Conservation (phyloP, 2,888 invertebrate genomes). For the Deilephila porcellus region DNA sequence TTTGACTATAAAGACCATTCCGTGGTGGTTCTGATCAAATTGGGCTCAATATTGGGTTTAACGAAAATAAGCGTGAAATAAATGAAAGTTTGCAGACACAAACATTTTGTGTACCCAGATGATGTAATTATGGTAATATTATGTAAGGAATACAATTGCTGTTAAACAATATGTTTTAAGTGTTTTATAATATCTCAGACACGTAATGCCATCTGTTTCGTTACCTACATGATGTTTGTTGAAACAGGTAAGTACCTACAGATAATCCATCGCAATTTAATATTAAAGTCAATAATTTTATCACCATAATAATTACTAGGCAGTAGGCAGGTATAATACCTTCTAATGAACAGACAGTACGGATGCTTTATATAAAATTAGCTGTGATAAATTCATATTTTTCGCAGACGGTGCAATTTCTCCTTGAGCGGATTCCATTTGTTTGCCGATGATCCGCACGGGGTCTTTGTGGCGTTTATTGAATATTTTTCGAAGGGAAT, state of each 20-base stretch:
- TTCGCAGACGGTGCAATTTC: constrained; percentile 60
- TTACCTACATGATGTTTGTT: background rate
- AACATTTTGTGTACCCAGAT: too few species aligned
- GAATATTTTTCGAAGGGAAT: constrained; percentile 79
- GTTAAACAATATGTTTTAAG: too few species aligned
- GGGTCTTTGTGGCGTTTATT: constrained; percentile 70
- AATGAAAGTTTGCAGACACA: background rate
- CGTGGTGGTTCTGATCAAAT: constrained; percentile 1
- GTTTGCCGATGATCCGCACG: constrained; percentile 61
- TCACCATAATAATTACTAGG: background rate
- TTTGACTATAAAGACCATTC: constrained; percentile 9
- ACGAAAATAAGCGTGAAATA: background rate
- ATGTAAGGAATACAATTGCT: too few species aligned
- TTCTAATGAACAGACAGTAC: background rate
- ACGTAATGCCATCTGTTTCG: background rate
- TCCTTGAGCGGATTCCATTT: constrained; percentile 58
- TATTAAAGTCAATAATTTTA: background rate
- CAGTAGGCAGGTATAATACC: background rate
- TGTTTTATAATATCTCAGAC: too few species aligned
- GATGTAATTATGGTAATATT: too few species aligned
- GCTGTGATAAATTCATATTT: constrained; percentile 50
- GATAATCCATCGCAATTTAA: background rate
- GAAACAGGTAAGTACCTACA: background rate
- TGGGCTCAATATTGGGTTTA: background rate
- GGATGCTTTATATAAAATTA: constrained; percentile 37